Conservation (phyloP, 2,113 vertebrate species). For the Riparia riparia region DNA sequence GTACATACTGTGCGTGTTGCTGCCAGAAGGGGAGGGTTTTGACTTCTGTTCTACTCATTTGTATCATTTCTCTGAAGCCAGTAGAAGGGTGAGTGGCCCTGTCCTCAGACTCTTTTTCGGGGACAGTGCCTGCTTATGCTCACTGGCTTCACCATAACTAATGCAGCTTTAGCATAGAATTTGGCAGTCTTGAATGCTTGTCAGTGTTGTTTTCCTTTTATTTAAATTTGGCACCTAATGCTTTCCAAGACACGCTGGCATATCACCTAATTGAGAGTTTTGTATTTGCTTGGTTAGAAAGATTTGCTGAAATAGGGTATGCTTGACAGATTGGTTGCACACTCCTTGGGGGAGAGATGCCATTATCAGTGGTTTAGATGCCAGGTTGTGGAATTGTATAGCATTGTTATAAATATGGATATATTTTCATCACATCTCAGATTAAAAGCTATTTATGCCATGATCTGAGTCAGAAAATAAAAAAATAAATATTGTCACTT, state of each 20-base stretch:
- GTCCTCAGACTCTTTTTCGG: neutral
- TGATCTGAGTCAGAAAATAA: neutral
- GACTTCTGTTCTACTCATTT: neutral
- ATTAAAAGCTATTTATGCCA: neutral
- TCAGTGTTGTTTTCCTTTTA: neutral
- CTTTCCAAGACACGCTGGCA: neutral
- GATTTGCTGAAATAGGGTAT: neutral
- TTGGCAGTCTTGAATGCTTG: neutral
- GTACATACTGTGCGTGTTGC: neutral
- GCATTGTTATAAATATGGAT: neutral
- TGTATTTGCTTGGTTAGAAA: slow-evolving; percentile 11
- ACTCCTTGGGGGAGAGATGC: neutral
- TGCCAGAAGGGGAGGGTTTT: neutral
- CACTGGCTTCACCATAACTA: neutral
- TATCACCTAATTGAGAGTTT: neutral
- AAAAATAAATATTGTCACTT: neutral
- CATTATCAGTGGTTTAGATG: neutral
- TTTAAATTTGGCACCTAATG: neutral
- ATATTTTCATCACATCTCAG: neutral
- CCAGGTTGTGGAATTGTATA: neutral
- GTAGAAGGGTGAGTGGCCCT: neutral
- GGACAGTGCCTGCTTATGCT: neutral
- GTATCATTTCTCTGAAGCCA: neutral
- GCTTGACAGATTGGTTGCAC: neutral
- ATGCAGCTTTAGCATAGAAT: neutral